Evolutionary conservation across 2,888 invertebrate species (phyloP), one percentile per base, ranked within the genome.

Genomic region (Lordiphosa fenestrarum): DNA sequence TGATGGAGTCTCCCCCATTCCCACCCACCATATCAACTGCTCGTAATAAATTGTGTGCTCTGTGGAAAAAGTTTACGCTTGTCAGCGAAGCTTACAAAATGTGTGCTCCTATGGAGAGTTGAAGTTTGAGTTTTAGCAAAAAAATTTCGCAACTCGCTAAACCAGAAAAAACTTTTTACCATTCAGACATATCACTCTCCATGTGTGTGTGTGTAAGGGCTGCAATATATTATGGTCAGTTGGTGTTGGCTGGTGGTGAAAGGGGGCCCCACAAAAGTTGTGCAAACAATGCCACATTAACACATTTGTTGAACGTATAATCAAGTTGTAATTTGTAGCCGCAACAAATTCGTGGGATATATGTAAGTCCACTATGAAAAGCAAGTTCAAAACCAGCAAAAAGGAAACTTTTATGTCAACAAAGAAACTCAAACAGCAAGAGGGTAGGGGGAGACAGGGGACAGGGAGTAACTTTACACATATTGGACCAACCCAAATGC

Each of bases 311-410:
- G 82, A 80, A 69, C 77, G 80, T 84, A 82, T 84, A 83, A 84
- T 84, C 84, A 84, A 84, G 84, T 84, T 84, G 82, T 84, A 84
- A 84, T 84, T 84, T 84, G 83, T 83, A 78, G 80, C 80, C 82
- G 69, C 82, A 81, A 69, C 78, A 80, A 80, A 80, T 77, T 77
- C 76, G 77, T 80, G 72, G 74, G 46, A 74, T 70, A 69, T 65
- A 74, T 70, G 65, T 66, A 80, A 68, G 70, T 72, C 64, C 73
- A 68, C 60, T 66, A 77, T 67, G 60, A 61, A 58, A 51, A 49
- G 33, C 50, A 59, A 49, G 50, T 48, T 49, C 36, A 42, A 37
- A 53, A 37, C 53, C 39, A 23, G 44, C 51, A 68, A 65, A 78
- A 70, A 57, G 40, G 41, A 77, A 77, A 80, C 74, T 77, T 77